Conservation (phyloP, 2,797 vertebrate genomes). For the Pangasius djambal region DNA sequence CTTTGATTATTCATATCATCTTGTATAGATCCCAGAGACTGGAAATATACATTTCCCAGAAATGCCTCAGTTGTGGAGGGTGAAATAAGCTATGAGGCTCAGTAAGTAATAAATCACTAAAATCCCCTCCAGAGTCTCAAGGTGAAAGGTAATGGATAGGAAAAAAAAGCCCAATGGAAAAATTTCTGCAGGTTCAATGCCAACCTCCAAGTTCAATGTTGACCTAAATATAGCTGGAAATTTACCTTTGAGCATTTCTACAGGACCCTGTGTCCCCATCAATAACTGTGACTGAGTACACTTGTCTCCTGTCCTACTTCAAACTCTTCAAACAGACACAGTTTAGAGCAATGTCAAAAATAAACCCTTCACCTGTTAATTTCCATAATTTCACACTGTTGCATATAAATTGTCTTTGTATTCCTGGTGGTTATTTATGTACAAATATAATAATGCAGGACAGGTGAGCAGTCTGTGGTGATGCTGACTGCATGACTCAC, state of each 20-base stretch:
- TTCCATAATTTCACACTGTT: conserved; percentile 13
- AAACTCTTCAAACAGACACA: background rate
- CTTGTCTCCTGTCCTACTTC: background rate
- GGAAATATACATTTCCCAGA: background rate
- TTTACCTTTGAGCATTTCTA: conserved; percentile 26
- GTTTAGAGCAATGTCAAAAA: background rate
- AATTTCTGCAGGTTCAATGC: conserved; percentile 11
- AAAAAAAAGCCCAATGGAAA: conserved; percentile 16
- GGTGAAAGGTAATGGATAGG: conserved; percentile 26
- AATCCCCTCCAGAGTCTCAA: conserved; percentile 12
- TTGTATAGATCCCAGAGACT: background rate
- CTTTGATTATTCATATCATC: conserved; percentile 22
- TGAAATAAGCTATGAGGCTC: conserved; percentile 31
- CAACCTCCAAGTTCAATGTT: background rate
- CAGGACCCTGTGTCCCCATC: conserved; percentile 18
- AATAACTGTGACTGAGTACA: conserved; percentile 17
- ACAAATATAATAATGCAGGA: conserved; percentile 14
- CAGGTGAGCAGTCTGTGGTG: background rate
- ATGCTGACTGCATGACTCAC: conserved; percentile 76
- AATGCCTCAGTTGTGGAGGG: conserved; percentile 19
- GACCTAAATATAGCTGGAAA: conserved; percentile 17
- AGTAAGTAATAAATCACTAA: conserved; percentile 42
- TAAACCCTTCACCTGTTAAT: background rate
- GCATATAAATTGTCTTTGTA: conserved; percentile 13
- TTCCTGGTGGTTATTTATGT: conserved; percentile 24